These are phyloP conservation scores for Tragelaphus scriptus DNA, from an alignment of 2,113 vertebrate species.

Conservation along the genomic window DNA sequence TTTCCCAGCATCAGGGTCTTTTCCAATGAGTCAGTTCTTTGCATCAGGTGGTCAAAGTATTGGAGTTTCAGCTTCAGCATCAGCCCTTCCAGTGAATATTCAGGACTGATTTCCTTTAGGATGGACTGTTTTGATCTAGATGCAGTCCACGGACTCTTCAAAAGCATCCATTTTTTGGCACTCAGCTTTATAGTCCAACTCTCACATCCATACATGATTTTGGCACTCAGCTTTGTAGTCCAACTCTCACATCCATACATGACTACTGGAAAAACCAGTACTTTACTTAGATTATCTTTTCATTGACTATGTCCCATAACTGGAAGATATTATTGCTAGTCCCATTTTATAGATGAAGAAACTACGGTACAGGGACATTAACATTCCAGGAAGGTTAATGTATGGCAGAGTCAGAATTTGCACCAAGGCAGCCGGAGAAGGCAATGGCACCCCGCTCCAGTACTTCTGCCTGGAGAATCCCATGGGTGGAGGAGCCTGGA, in stretches of 20 bases:
- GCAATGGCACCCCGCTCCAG: too few species aligned
- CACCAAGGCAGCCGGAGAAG: neutral
- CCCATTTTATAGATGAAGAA: neutral
- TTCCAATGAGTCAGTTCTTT: neutral
- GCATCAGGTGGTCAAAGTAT: neutral
- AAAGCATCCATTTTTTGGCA: neutral
- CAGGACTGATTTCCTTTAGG: neutral
- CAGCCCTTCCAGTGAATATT: neutral
- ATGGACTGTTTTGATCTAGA: neutral
- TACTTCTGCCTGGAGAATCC: too few species aligned
- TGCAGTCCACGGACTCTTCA: neutral
- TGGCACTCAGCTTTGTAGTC: neutral
- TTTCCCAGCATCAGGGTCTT: neutral
- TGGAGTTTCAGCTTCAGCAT: neutral
- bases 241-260: neutral
- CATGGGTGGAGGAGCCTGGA: too few species aligned
- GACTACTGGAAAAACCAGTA: neutral
- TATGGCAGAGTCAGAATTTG: neutral
- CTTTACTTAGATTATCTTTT: neutral
- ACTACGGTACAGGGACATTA: neutral
- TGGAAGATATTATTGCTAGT: neutral
- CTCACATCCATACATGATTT: neutral
- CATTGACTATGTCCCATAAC: neutral
- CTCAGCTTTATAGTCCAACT: neutral
- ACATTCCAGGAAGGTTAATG: neutral